phyloP scores from a whole-genome alignment of 2,113 vertebrate genomes.

The Megaleporinus macrocephalus region DNA sequence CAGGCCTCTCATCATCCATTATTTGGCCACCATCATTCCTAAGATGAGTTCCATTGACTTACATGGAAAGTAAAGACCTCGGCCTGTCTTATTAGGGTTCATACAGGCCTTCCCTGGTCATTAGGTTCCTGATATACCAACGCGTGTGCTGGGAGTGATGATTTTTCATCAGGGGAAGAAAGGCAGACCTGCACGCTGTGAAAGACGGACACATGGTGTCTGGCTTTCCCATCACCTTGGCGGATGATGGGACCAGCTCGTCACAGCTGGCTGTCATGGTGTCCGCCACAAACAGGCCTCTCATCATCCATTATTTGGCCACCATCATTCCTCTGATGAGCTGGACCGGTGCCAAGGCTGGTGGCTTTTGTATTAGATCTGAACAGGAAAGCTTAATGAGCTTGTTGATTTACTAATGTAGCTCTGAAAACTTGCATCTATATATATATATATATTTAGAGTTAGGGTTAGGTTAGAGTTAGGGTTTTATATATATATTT shows the following conservation, averaged over 20 bases:
- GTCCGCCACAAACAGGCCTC: conserved; percentile 25
- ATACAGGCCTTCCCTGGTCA: conserved; percentile 69
- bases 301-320: conserved; percentile 26
- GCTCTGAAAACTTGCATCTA: too few relatives aligned
- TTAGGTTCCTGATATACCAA: conserved; percentile 58
- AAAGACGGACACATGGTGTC: conserved; percentile 66
- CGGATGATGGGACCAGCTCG: conserved; percentile 32
- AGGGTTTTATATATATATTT: too few relatives aligned
- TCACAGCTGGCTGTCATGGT: conserved; percentile 54
- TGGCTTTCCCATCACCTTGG: conserved; percentile 72
- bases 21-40: background rate
- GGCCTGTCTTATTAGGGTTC: too few relatives aligned
- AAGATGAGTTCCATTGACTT: too few relatives aligned
- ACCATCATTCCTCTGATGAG: background rate
- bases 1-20: conserved; percentile 27
- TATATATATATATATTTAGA: too few relatives aligned
- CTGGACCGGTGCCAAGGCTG: background rate
- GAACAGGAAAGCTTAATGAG: background rate
- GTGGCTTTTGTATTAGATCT: conserved; percentile 4
- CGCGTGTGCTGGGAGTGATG: conserved; percentile 65
- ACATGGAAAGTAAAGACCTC: too few relatives aligned
- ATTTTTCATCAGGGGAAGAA: conserved; percentile 63
- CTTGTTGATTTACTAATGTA: background rate
- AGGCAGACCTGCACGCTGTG: conserved; percentile 63
- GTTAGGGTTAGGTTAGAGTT: too few relatives aligned